These are phyloP conservation scores for Clarias pachynema DNA, from an alignment of 2,797 vertebrate species.

Conservation along the genomic window DNA sequence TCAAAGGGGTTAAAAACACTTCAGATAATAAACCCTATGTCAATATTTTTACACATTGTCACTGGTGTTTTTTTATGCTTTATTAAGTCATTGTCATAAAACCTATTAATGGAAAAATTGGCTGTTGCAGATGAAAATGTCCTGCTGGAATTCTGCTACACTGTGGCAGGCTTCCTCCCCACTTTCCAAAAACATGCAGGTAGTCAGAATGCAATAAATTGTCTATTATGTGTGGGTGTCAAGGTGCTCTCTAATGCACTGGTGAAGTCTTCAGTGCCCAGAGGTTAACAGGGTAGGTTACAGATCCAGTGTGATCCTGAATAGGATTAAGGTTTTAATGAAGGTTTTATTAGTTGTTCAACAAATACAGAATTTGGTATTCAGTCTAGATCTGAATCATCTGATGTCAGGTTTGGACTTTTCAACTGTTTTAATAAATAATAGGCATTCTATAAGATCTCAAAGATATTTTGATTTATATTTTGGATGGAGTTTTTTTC, in stretches of 20 bases:
- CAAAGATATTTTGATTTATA: too few relatives aligned
- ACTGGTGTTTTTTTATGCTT: conserved; percentile 30
- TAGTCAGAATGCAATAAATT: too few relatives aligned
- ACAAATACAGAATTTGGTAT: background rate
- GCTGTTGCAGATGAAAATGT: background rate
- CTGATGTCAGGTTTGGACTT: background rate
- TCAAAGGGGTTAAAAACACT: conserved; percentile 44
- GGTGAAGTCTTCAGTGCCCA: background rate
- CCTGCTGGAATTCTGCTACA: background rate
- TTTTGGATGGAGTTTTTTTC: background rate
- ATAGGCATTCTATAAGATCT: too few relatives aligned
- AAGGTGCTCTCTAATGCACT: too few relatives aligned
- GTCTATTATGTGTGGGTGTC: background rate
- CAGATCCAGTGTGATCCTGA: background rate
- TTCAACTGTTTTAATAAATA: too few relatives aligned
- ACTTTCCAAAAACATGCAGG: background rate
- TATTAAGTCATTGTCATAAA: background rate
- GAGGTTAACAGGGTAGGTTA: background rate
- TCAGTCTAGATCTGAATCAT: background rate
- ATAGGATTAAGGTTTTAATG: background rate
- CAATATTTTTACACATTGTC: conserved; percentile 61
- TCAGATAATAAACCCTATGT: conserved; percentile 68
- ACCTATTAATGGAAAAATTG: background rate
- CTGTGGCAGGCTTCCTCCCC: too few relatives aligned
- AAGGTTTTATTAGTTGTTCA: background rate